phyloP scores from a whole-genome alignment of 1,140 invertebrate genomes.

The Cotesia typhae region DNA sequence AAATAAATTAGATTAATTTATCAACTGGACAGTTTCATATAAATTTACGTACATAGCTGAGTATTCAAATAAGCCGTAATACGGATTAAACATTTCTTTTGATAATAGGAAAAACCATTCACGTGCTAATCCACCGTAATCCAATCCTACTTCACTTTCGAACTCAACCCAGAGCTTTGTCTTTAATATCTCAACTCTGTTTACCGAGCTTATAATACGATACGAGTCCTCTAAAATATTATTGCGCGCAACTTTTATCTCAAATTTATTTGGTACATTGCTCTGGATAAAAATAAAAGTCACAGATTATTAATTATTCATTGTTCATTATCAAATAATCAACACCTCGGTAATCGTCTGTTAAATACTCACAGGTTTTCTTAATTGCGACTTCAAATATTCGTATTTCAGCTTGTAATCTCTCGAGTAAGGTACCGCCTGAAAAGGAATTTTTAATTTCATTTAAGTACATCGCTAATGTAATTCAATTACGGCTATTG shows the following conservation, averaged over 20 bases:
- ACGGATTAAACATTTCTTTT: slow-evolving; percentile 99
- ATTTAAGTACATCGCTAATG: slow-evolving; percentile 2
- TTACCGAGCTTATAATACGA: slow-evolving; percentile 86
- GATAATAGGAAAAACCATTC: slow-evolving; percentile 99
- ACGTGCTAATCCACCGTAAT: slow-evolving; percentile 95
- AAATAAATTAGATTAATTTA: slow-evolving; percentile 9
- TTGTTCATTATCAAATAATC: neutral
- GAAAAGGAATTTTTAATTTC: slow-evolving; percentile 42
- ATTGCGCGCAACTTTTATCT: slow-evolving; percentile 90
- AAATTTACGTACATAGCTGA: slow-evolving; percentile 80
- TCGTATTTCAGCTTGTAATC: slow-evolving; percentile 99
- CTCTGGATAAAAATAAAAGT: slow-evolving; percentile 70
- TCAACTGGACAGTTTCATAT: slow-evolving; percentile 18
- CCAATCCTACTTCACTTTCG: slow-evolving; percentile 94
- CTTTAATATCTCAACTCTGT: slow-evolving; percentile 87
- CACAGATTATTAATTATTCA: slow-evolving; percentile 23
- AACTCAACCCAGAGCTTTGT: slow-evolving; percentile 99
- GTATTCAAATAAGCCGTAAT: slow-evolving; percentile 99
- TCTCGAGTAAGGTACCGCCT: slow-evolving; percentile 95
- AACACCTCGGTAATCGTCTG: neutral
- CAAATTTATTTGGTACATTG: slow-evolving; percentile 97
- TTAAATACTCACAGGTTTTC: slow-evolving; percentile 84
- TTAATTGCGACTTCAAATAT: slow-evolving; percentile 94
- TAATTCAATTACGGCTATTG: slow-evolving; percentile 8
- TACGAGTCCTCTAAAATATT: slow-evolving; percentile 97